Conservation (phyloP, 2,113 vertebrate species). For the Lamprologus speciosus region DNA sequence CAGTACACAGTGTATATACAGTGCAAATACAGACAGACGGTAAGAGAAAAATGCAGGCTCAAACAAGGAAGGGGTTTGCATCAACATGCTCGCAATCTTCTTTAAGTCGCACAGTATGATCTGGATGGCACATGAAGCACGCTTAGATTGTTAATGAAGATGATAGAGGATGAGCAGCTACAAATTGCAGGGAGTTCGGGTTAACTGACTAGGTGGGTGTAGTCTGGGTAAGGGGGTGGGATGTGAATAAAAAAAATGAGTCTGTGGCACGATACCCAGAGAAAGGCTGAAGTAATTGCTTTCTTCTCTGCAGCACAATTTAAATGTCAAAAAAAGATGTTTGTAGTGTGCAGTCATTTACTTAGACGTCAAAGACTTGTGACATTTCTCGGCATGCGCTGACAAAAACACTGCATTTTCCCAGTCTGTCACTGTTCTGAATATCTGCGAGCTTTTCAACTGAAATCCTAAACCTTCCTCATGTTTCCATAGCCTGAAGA, state of each 20-base stretch:
- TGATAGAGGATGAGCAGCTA: conserved; percentile 53
- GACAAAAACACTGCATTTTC: conserved; percentile 25
- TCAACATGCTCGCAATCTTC: background rate
- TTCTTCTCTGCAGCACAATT: background rate
- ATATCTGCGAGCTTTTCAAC: background rate
- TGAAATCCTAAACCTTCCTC: background rate
- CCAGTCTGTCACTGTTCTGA: background rate
- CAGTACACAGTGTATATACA: background rate
- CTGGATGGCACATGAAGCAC: background rate
- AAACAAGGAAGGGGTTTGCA: background rate
- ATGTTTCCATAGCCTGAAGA: conserved; percentile 8
- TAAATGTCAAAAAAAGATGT: background rate
- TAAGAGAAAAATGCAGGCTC: background rate
- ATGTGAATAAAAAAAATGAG: background rate
- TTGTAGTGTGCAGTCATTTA: background rate
- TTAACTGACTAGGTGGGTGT: background rate
- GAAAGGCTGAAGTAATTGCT: conserved; percentile 35
- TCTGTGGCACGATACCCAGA: conserved; percentile 10
- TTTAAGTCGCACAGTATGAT: background rate
- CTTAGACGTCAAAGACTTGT: background rate
- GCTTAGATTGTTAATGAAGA: conserved; percentile 24
- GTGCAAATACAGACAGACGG: background rate
- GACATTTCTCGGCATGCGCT: background rate
- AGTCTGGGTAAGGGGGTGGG: background rate
- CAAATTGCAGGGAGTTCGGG: conserved; percentile 40